Evolutionary conservation across 2,113 vertebrate genomes (phyloP).

Genomic region (Grammomys surdaster): DNA sequence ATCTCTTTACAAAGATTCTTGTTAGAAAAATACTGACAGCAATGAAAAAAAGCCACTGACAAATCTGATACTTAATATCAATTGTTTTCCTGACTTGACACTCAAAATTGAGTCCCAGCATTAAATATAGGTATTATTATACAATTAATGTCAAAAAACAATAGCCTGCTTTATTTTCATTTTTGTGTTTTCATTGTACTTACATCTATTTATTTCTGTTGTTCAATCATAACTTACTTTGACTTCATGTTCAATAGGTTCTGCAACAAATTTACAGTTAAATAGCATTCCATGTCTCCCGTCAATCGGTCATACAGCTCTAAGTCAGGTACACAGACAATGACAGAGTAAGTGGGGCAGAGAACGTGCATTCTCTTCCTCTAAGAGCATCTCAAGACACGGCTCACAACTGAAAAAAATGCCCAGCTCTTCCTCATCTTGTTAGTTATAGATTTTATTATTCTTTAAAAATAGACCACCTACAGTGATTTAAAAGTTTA

Average conservation of each 20-base stretch:
- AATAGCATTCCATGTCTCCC: slow-evolving; percentile 66
- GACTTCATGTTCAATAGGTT: slow-evolving; percentile 72
- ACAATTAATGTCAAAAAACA: slow-evolving; percentile 82
- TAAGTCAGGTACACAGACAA: slow-evolving; percentile 68
- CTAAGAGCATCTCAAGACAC: background rate
- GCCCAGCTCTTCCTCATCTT: no score
- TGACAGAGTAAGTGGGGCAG: slow-evolving; percentile 55
- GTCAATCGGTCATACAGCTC: slow-evolving; percentile 66
- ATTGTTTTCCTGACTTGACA: slow-evolving; percentile 76
- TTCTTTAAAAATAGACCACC: background rate
- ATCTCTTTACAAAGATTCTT: slow-evolving; percentile 65
- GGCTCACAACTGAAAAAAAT: background rate
- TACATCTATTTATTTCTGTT: slow-evolving; percentile 77
- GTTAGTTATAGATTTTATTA: background rate
- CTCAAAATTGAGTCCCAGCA: slow-evolving; percentile 74
- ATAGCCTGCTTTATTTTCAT: slow-evolving; percentile 81
- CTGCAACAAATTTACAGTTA: slow-evolving; percentile 72
- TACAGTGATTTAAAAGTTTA: no score
- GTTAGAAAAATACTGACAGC: slow-evolving; percentile 47
- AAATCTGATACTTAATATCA: slow-evolving; percentile 72
- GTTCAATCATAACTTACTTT: slow-evolving; percentile 52
- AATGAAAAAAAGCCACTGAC: slow-evolving; percentile 62
- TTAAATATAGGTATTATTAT: slow-evolving; percentile 76
- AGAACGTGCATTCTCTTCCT: background rate
- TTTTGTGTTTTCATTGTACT: slow-evolving; percentile 75